Evolutionary conservation across 2,797 vertebrate species (phyloP).

Genomic region (Menidia menidia): DNA sequence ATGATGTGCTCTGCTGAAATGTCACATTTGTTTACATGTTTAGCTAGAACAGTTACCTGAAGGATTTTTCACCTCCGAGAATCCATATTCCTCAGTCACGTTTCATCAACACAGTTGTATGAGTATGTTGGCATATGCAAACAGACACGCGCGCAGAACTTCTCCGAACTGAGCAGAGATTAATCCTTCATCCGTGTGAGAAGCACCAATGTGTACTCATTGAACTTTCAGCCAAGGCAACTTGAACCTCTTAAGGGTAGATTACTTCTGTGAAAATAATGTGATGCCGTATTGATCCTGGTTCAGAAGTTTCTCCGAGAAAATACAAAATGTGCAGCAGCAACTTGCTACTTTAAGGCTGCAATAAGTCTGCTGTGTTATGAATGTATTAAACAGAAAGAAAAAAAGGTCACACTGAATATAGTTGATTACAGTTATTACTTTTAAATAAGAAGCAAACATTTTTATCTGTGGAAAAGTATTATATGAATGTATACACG

Average conservation of each 20-base stretch:
- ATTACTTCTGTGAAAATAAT: constrained; percentile 2
- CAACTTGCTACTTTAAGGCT: not conserved
- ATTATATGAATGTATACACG: constrained; percentile 38
- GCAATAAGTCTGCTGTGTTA: not conserved
- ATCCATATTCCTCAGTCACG: constrained; percentile 56
- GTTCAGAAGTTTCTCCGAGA: constrained; percentile 2
- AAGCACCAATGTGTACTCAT: constrained; percentile 1
- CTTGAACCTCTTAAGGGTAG: constrained; percentile 4
- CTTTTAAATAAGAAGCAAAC: not conserved
- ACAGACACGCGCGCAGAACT: not conserved
- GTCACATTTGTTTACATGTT: constrained; percentile 66
- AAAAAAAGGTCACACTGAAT: not conserved
- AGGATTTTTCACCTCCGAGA: constrained; percentile 56
- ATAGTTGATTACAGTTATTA: too few species aligned
- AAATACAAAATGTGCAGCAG: not conserved
- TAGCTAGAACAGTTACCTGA: constrained; percentile 58
- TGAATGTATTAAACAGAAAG: not conserved
- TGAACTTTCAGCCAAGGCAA: constrained; percentile 18
- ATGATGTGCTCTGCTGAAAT: constrained; percentile 53
- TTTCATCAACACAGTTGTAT: constrained; percentile 38
- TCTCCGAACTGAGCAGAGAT: not conserved
- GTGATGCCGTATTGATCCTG: constrained; percentile 3
- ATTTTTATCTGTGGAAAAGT: not conserved
- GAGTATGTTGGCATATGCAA: constrained; percentile 29
- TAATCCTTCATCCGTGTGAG: constrained; percentile 13